Conservation (phyloP, 2,797 vertebrate species). For the Garrulus glandarius region DNA sequence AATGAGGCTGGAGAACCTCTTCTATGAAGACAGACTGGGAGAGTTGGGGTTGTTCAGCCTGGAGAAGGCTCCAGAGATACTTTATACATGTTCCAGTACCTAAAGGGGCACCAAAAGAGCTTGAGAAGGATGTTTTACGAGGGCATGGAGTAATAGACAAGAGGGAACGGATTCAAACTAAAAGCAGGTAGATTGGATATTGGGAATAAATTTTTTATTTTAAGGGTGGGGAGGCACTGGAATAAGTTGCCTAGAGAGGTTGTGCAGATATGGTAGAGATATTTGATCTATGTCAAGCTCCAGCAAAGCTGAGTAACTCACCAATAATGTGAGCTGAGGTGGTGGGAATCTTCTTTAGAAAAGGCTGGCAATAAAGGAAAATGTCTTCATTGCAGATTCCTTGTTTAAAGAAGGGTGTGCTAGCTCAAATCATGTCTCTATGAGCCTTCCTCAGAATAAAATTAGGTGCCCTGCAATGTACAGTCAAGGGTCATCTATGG, state of each 20-base stretch:
- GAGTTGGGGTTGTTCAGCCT: not conserved
- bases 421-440: not conserved
- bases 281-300: not conserved
- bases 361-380: not conserved
- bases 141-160: not conserved
- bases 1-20: accelerated
- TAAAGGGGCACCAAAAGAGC: not conserved
- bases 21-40: accelerated
- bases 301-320: not conserved
- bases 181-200: not conserved
- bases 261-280: not conserved
- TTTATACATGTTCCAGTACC: not conserved
- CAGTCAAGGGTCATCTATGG: not conserved
- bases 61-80: not conserved
- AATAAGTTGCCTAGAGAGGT: not conserved
- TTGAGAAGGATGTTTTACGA: not conserved
- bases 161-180: not conserved
- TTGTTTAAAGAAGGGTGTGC: not conserved
- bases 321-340: not conserved
- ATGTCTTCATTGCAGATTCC: not conserved
- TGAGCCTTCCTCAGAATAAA: not conserved
- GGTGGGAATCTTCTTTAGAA: not conserved
- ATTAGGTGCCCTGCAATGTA: not conserved
- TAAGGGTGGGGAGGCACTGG: not conserved
- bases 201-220: not conserved